Evolutionary conservation across 2,888 invertebrate genomes (phyloP).

Genomic region (Chloroclystis v-ata): DNA sequence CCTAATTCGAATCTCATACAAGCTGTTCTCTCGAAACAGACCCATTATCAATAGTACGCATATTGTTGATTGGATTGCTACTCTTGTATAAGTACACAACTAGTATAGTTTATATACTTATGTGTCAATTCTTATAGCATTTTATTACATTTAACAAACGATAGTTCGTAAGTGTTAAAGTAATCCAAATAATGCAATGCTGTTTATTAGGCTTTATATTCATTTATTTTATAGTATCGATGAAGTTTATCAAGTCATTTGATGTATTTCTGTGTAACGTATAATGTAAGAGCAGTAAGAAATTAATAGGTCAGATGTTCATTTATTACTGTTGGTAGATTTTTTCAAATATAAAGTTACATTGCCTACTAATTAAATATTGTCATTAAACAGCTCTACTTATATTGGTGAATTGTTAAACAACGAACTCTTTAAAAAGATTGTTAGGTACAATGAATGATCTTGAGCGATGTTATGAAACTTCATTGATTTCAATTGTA

Average conservation of each 20-base stretch:
- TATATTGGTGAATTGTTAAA: slow-evolving; percentile 52
- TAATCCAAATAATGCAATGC: slow-evolving; percentile 61
- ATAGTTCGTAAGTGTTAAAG: slow-evolving; percentile 77
- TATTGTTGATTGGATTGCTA: slow-evolving; percentile 75
- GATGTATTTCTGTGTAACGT: slow-evolving; percentile 20
- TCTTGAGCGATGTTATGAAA: slow-evolving; percentile 26
- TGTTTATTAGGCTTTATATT: slow-evolving; percentile 59
- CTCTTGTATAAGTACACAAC: slow-evolving; percentile 77
- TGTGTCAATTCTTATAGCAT: slow-evolving; percentile 79
- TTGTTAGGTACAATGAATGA: slow-evolving; percentile 35
- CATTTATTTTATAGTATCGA: slow-evolving; percentile 38
- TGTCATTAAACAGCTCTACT: slow-evolving; percentile 26
- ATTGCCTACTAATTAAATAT: background rate
- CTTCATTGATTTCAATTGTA: slow-evolving; percentile 25
- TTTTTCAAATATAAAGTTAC: slow-evolving; percentile 3
- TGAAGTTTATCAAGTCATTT: slow-evolving; percentile 28
- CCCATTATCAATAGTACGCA: slow-evolving; percentile 74
- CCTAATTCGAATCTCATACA: slow-evolving; percentile 48
- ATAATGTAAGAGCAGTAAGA: slow-evolving; percentile 4
- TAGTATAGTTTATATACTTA: slow-evolving; percentile 80
- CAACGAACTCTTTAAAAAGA: slow-evolving; percentile 64
- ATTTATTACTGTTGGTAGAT: slow-evolving; percentile 16
- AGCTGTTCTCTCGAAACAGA: slow-evolving; percentile 57
- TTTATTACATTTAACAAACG: slow-evolving; percentile 75
- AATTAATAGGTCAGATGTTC: slow-evolving; percentile 12